A percentile compares a stretch with the other conserved stretches of the same genome.
These are phyloP conservation scores for Lycopodina hypogea DNA, from an alignment of 37 sponge, comb jelly and placozoan species.

Conservation along the genomic window DNA sequence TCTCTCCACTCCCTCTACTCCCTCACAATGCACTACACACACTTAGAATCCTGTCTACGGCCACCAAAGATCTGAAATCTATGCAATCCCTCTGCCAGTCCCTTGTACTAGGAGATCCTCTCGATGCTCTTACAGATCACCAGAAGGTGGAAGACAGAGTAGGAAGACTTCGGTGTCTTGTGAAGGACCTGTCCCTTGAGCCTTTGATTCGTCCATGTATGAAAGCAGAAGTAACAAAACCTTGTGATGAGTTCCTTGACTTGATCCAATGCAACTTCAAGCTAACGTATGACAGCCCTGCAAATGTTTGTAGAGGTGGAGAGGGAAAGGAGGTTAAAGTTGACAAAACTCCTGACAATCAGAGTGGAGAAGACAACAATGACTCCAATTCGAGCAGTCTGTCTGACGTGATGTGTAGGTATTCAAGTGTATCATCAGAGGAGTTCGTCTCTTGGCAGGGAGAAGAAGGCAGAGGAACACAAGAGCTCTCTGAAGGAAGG, in stretches of 20 bases:
- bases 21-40: too few relatives aligned
- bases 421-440: too few relatives aligned
- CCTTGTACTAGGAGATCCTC: conserved; percentile 23
- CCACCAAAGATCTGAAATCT: conserved; percentile 7
- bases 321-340: neutral
- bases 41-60: conserved; percentile 15
- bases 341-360: neutral
- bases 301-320: neutral
- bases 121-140: conserved; percentile 33
- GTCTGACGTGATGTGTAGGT: too few relatives aligned
- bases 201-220: conserved; percentile 41
- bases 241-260: too few relatives aligned
- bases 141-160: conserved; percentile 17
- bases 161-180: neutral
- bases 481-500: neutral
- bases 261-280: neutral
- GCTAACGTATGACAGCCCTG: too few relatives aligned
- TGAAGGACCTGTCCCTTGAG: conserved; percentile 17
- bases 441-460: too few relatives aligned
- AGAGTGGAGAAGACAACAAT: too few relatives aligned
- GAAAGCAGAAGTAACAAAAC: neutral
- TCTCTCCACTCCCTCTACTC: neutral
- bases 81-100: conserved; percentile 17
- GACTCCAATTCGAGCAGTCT: too few relatives aligned
- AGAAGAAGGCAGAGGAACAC: too few relatives aligned